These are phyloP conservation scores for Raja brachyura DNA, from an alignment of 2,113 vertebrate genomes.

Conservation along the genomic window DNA sequence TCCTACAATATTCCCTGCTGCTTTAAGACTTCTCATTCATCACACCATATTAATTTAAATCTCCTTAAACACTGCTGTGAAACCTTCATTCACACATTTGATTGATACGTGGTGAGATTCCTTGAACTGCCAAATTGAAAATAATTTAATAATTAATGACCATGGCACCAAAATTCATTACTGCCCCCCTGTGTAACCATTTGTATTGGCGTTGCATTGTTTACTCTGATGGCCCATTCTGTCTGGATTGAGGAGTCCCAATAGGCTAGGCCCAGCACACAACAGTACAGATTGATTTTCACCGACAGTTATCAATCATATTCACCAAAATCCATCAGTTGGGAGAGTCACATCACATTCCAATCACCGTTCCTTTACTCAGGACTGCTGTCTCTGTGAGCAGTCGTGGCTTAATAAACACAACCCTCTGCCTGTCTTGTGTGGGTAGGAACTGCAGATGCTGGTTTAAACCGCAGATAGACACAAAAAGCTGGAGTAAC, in stretches of 20 bases:
- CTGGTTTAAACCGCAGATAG: too few relatives aligned
- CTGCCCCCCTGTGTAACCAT: neutral
- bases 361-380: neutral
- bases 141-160: slow-evolving; percentile 18
- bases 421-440: neutral
- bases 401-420: neutral
- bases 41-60: slow-evolving; percentile 34
- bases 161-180: neutral
- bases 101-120: neutral
- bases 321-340: neutral
- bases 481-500: too few relatives aligned
- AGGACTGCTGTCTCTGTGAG: neutral
- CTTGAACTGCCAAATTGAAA: slow-evolving; percentile 22
- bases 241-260: neutral
- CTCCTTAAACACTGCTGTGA: slow-evolving; percentile 21
- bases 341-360: neutral
- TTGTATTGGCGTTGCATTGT: slow-evolving; percentile 12
- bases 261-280: neutral
- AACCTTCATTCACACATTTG: slow-evolving; percentile 18
- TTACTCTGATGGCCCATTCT: neutral
- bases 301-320: neutral
- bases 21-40: slow-evolving; percentile 29
- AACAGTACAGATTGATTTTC: neutral
- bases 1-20: slow-evolving; percentile 16
- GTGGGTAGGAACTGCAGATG: too few relatives aligned